These are phyloP conservation scores for Artemisiospiza belli DNA, from an alignment of 2,113 vertebrate species.

Conservation along the genomic window DNA sequence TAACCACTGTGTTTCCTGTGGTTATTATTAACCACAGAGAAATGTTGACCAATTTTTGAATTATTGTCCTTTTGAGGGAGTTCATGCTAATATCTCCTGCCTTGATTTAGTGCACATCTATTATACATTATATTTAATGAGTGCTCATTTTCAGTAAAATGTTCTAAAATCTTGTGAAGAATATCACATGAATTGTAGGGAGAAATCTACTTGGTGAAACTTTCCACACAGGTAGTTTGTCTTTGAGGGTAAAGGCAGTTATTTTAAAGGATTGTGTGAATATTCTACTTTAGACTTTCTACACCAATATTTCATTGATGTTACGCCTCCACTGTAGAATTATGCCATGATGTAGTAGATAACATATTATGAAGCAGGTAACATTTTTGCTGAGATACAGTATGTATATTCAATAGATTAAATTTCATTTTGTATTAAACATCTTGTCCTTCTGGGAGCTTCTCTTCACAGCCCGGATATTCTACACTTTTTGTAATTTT, in stretches of 20 bases:
- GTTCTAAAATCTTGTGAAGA: conserved; percentile 3
- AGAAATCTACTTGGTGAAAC: conserved; percentile 18
- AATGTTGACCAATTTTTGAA: not conserved
- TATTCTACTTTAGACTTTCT: conserved; percentile 19
- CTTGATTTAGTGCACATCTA: conserved; percentile 41
- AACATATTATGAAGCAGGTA: not conserved
- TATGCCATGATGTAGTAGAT: not conserved
- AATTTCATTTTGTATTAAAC: conserved; percentile 3
- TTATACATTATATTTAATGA: not conserved
- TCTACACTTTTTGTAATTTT: not conserved
- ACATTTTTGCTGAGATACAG: not conserved
- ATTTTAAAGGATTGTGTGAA: conserved; percentile 67
- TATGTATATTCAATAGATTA: not conserved
- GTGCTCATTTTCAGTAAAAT: conserved; percentile 60
- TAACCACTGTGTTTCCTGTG: not conserved
- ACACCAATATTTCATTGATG: conserved; percentile 5
- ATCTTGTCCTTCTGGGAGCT: not conserved
- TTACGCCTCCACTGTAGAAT: conserved; percentile 1
- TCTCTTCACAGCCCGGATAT: conserved; percentile 2
- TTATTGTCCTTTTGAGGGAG: not conserved
- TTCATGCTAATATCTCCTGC: not conserved
- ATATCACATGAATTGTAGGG: not conserved
- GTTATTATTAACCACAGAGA: not conserved
- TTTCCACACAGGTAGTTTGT: conserved; percentile 8
- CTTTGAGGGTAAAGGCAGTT: conserved; percentile 55